Base-by-base conservation (phyloP, 2,888 invertebrate species). In the Stenoptilia bipunctidactyla region DNA sequence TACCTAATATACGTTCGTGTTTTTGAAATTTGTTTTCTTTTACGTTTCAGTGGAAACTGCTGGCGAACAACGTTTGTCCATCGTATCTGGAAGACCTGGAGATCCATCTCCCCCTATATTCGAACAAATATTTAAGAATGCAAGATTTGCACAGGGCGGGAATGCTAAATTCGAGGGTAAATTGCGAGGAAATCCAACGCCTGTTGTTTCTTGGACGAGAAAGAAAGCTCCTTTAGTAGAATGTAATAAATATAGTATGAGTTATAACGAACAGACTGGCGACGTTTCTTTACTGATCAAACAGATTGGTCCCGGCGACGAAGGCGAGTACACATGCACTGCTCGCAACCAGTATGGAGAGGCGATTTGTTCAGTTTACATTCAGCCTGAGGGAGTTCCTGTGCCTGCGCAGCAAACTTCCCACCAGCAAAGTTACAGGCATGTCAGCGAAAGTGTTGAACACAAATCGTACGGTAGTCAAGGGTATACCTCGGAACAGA, bases 271-370 rank as follows among this genome's bases (percentile, higher is more conserved):
- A 67, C 89, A 90, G 68, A 94, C 93, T 51, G 98, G 98, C 40
- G 91, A 92, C 51, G 94, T 96, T 52, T 92, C 93, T 45, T 87
- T 98, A 57, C 90, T 94, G 56, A 98, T 99, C 63, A 93, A 93
- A 70, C 92, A 94, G 66, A 95, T 97, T 56, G 96, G 96, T 45
- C 95, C 96, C 41, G 97, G 96, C 39, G 97, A 97, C 74, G 96
- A 96, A 71, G 97, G 97, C 53, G 97, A 97, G 83, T 97, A 97
- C 73, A 96, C 96, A 1, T 96, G 97, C 75, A 94, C 93, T 45
- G 97, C 97, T 36, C 91, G 93, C 56, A 97, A 97, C 79, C 93
- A 94, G 66, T 96, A 95, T 60, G 98, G 99, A 44, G 97, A 97
- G 80, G 96, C 97, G 34, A 94, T 97, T 61, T 97, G 96, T 79